Evolutionary conservation across 2,797 vertebrate genomes (phyloP).

Genomic region (Leptoclinus maculatus): DNA sequence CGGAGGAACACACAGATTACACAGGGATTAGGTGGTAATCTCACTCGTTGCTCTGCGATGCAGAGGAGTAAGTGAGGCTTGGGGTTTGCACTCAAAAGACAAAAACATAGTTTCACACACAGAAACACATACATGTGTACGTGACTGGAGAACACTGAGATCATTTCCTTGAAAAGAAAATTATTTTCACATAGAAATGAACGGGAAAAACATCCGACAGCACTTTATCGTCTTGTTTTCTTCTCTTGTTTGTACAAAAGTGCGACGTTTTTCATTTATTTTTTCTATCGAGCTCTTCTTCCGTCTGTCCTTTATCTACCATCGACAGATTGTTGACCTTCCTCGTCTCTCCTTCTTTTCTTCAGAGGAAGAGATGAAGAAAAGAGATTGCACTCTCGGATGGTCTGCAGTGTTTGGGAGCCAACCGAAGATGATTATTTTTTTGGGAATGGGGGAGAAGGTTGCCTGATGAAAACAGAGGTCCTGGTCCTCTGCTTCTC

Average conservation of each 20-base stretch:
- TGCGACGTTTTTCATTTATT: conserved; percentile 1
- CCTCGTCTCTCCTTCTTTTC: conserved; percentile 54
- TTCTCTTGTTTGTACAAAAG: conserved; percentile 48
- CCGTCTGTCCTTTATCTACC: conserved; percentile 62
- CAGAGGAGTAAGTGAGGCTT: conserved; percentile 30
- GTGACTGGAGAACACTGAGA: neutral
- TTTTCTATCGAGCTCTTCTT: conserved; percentile 47
- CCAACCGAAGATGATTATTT: conserved; percentile 66
- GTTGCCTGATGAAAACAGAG: conserved; percentile 62
- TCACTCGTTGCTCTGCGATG: conserved; percentile 60
- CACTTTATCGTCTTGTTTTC: conserved; percentile 40
- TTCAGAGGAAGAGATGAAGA: conserved; percentile 61
- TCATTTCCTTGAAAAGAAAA: conserved; percentile 15
- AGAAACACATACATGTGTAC: neutral
- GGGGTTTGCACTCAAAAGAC: conserved; percentile 1
- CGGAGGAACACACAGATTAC: conserved; percentile 73
- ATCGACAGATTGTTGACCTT: conserved; percentile 77
- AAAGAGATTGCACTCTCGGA: conserved; percentile 59
- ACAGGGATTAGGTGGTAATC: conserved; percentile 77
- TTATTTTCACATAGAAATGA: neutral
- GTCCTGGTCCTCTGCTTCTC: conserved; percentile 63
- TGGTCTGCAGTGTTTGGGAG: conserved; percentile 54
- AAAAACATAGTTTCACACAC: neutral
- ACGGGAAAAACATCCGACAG: conserved; percentile 11
- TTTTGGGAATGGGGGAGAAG: conserved; percentile 39